Base-by-base conservation (phyloP, 2,888 invertebrate genomes). In the Helleia helle region DNA sequence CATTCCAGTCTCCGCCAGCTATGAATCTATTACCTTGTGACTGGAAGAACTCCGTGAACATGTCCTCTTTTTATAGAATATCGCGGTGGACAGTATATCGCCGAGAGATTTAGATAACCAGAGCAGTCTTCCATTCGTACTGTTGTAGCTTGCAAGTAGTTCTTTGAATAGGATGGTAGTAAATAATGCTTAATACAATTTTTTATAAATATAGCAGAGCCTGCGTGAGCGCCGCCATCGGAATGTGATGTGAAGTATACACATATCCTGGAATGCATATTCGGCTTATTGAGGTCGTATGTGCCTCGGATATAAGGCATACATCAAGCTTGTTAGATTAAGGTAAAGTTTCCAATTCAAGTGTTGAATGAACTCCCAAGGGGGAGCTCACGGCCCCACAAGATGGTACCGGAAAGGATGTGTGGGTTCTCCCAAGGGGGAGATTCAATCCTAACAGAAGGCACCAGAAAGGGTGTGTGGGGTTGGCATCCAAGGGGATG, bases 21-120 rank as follows among this genome's bases (percentile, higher is more conserved):
- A 50, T 41, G 15, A 45, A 50, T 1, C 44, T 11, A 9, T n/a
- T 22, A 6, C 44, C 47, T 1, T 50, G 36, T 2, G 17, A 27
- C 12, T 28, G 9, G 6, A 38, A 38, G 28, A 7, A 38, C 3
- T 17, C 17, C 8, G 7, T n/a, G 24, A 29, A 18, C 1, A 0
- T 4, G 1, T 11, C 24, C 25, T 6, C 38, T n/a, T 17, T 41
- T 6, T 13, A 17, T 54, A 62, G 56, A 3, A 76, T n/a, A n/a
- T n/a, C n/a, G n/a, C n/a, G n/a, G n/a, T n/a, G n/a, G n/a, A n/a
- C n/a, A n/a, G n/a, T n/a, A n/a, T n/a, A n/a, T n/a, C n/a, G n/a
- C n/a, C n/a, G n/a, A n/a, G n/a, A n/a, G n/a, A n/a, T n/a, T n/a
- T n/a, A n/a, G n/a, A n/a, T n/a, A n/a, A n/a, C n/a, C n/a, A n/a